These are phyloP conservation scores for Drosophila funebris DNA, from an alignment of 1,140 invertebrate genomes.

Conservation along the genomic window DNA sequence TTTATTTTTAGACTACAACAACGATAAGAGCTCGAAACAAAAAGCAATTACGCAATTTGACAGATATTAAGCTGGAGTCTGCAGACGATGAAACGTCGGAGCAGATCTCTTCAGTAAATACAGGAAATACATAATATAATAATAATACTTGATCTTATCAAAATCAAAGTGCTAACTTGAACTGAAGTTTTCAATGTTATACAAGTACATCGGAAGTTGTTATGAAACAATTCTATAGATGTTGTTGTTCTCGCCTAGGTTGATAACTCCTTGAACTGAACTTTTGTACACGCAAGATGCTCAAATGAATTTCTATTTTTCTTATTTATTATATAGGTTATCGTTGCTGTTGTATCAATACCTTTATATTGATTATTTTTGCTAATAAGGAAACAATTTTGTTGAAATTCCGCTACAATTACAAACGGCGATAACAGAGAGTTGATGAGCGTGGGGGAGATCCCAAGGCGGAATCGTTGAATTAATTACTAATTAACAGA, in stretches of 20 bases:
- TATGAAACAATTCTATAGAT: not conserved
- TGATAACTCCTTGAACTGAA: constrained; percentile 39
- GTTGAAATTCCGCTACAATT: constrained; percentile 31
- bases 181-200: not conserved
- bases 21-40: constrained; percentile 16
- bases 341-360: not conserved
- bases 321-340: constrained; percentile 8
- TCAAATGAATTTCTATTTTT: not conserved
- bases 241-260: too few relatives aligned
- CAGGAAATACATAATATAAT: not conserved
- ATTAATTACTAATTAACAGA: constrained; percentile 14
- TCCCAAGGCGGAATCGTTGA: not conserved
- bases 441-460: not conserved
- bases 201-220: constrained; percentile 9
- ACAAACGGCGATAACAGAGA: constrained; percentile 17
- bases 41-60: constrained; percentile 15
- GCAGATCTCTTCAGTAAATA: not conserved
- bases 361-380: constrained; percentile 5
- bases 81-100: not conserved
- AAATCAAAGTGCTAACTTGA: not conserved
- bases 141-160: not conserved
- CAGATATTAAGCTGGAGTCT: constrained; percentile 4
- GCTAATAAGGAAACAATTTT: constrained; percentile 72
- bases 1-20: constrained; percentile 13
- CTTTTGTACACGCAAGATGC: not conserved